Base-by-base conservation (phyloP, 1,140 invertebrate species). In the Oryctes rhinoceros region DNA sequence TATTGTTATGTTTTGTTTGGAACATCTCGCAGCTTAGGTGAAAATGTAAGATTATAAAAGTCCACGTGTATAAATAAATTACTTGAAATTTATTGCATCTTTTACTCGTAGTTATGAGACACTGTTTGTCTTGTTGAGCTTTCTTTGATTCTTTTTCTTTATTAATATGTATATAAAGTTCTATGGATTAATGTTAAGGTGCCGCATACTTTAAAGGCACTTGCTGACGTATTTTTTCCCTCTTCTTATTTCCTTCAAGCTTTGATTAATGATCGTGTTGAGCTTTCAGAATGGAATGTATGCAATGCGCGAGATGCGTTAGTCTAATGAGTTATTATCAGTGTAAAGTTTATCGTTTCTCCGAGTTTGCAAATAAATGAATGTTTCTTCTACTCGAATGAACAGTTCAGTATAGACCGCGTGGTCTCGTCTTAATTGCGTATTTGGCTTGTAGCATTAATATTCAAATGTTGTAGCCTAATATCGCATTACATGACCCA, bases 11-110 rank as follows among this genome's bases (percentile, higher is more conserved):
- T 67, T 67, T 67, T 67, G 65, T 67, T 67, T 67, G 65, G 65
- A 67, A 35, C 65, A 67, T 67, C 77, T 80, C 78, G 80, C 78
- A 24, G 59, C 65, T 79, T 79, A 79, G 78, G 80, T 78, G 76
- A 77, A 81, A 81, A 78, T 81, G 81, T 81, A 78, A 78, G 81
- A 81, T 81, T 81, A 81, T 79, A 78, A 76, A 78, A 78, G 75
- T 79, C 76, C 81, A 71, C 78, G 75, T 75, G 48, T 78, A 78
- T 79, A 79, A 81, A 76, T 81, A 81, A 81, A 81, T 81, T 81
- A 81, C 44, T 44, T n/a, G 75, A 81, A 78, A 81, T 81, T 81
- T 81, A 81, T 81, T 53, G 75, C 65, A 49, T 53, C 71, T 79
- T 75, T 81, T 62, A 48, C 78, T 79, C 62, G 78, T 79, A 65